phyloP scores from a whole-genome alignment of 2,797 vertebrate species.

The Peromyscus eremicus region DNA sequence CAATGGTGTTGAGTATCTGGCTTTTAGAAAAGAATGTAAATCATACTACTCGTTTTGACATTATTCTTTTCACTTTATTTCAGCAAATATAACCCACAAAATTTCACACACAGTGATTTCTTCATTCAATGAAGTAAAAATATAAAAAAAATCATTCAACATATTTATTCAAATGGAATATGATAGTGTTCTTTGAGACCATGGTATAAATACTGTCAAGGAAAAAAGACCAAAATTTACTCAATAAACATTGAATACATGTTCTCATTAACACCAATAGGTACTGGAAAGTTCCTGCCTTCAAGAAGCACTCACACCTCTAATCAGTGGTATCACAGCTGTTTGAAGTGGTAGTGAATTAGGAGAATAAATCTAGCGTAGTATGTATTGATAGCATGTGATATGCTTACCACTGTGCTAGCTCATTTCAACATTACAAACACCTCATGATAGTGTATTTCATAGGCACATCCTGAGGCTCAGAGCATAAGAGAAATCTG shows the following conservation, averaged over 20 bases:
- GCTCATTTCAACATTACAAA: background rate
- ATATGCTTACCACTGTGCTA: background rate
- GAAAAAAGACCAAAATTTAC: background rate
- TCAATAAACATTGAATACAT: background rate
- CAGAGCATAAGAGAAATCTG: background rate
- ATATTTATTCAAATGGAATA: constrained; percentile 38
- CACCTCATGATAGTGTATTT: background rate
- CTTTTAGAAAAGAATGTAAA: constrained; percentile 11
- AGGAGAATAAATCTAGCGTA: background rate
- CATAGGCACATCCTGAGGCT: background rate
- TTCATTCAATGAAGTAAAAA: constrained; percentile 17
- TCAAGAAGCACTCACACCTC: background rate
- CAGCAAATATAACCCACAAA: constrained; percentile 28
- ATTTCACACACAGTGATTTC: constrained; percentile 4
- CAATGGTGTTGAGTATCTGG: background rate
- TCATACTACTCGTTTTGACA: background rate
- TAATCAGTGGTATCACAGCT: background rate
- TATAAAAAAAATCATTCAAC: background rate
- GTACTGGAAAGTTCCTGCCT: background rate
- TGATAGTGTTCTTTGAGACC: background rate
- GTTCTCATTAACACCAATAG: background rate
- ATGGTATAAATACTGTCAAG: background rate
- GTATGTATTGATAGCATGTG: background rate
- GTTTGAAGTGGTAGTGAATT: background rate
- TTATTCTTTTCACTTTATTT: constrained; percentile 32